Evolutionary conservation across 2,797 vertebrate genomes (phyloP).

Genomic region (Mareca penelope): DNA sequence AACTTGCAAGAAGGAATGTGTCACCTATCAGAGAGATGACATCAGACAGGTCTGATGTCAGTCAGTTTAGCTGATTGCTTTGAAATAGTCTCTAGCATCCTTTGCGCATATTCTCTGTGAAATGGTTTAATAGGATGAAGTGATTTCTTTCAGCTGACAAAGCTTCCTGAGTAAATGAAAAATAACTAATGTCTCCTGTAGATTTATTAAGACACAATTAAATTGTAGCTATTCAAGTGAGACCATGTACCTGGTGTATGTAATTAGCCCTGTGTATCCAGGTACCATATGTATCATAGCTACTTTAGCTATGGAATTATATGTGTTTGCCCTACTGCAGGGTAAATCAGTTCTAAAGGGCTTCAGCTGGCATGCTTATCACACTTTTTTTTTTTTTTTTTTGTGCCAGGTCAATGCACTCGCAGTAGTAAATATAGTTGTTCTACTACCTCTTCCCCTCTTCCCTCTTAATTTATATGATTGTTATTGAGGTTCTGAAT

Average conservation of each 20-base stretch:
- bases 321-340: neutral
- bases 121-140: neutral
- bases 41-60: no score
- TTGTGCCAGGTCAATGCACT: neutral
- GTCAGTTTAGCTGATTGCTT: conserved; percentile 70
- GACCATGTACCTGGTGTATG: neutral
- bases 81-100: conserved; percentile 22
- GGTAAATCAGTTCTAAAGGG: neutral
- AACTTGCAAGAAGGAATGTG: conserved; percentile 68
- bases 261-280: neutral
- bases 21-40: conserved; percentile 64
- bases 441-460: neutral
- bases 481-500: neutral
- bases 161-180: conserved; percentile 5
- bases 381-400: neutral
- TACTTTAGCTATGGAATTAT: neutral
- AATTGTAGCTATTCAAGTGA: neutral
- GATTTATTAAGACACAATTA: neutral
- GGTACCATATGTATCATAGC: neutral
- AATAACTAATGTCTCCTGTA: neutral
- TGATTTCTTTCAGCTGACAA: conserved; percentile 25
- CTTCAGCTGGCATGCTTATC: neutral
- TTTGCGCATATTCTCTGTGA: neutral
- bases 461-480: neutral
- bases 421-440: neutral